Base-by-base conservation (phyloP, 2,888 invertebrate genomes). In the Drosophila anomelani region DNA sequence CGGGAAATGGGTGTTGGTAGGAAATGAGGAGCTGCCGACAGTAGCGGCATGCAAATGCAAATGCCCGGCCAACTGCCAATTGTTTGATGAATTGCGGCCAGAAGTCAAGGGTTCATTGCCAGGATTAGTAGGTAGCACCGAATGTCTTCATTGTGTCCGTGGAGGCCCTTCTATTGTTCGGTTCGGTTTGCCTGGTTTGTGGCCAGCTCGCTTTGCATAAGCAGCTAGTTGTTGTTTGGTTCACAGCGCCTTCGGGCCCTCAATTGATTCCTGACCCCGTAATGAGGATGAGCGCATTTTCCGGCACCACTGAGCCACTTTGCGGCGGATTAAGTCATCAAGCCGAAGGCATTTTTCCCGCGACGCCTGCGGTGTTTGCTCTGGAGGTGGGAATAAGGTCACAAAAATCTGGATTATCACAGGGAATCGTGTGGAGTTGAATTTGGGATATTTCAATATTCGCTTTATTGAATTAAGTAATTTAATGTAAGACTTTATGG, bases 231-330 rank as follows among this genome's bases (percentile, higher is more conserved):
- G 46, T 5, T 47, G 46, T 17, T 67, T 71, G 60, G 55, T 73
- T 73, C 54, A 61, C 56, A 62, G 71, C 62, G 63, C 47, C 62
- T 62, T 75, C 62, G 49, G 53, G 62, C 78, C 78, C 69, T 58
- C 89, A 80, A 88, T 84, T 85, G 84, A 84, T 76, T 87, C 46
- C 58, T 85, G 89, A 89, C 84, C 89, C 81, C 79, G 64, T 86
- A 86, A 86, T 86, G 76, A 87, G 76, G 47, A 56, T 80, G 74
- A 62, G 36, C 38, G 20, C n/a, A n/a, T 36, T 38, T 53, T 36
- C 70, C 49, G 71, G 54, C 51, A 49, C 67, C 51, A 70, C 54
- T 83, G 68, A 63, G 73, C 71, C 61, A 64, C 67, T 78, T 77
- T 83, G 81, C 59, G 81, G 87, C 55, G 76, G 78, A 83, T 83